Evolutionary conservation across 92 coral and sea anemone species (phyloP).

Genomic region (Montipora capitata): DNA sequence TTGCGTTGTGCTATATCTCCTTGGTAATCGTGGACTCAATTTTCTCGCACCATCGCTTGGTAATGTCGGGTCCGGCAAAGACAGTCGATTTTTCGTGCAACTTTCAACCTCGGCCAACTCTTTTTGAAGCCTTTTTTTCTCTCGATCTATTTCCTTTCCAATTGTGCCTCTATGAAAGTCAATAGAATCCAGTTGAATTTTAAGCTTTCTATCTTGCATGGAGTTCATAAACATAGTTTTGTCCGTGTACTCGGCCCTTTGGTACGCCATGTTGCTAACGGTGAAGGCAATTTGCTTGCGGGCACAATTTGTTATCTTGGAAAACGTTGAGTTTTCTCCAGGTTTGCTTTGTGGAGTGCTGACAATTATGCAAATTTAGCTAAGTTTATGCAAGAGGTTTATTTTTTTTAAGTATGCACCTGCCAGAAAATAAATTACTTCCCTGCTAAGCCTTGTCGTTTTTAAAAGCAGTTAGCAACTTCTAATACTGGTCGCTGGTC

Average conservation of each 20-base stretch:
- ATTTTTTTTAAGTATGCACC: conserved; percentile 67
- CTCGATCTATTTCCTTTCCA: conserved; percentile 87
- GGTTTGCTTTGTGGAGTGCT: conserved; percentile 29
- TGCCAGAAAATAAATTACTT: conserved; percentile 62
- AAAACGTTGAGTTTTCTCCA: conserved; percentile 25
- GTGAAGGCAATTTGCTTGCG: background rate
- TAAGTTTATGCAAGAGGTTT: conserved; percentile 32
- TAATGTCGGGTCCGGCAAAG: conserved; percentile 55
- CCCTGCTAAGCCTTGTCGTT: conserved; percentile 49
- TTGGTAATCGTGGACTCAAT: conserved; percentile 84
- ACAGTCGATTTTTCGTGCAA: conserved; percentile 61
- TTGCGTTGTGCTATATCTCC: conserved; percentile 88
- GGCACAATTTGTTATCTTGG: conserved; percentile 4
- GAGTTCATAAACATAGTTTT: conserved; percentile 91
- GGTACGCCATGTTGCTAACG: conserved; percentile 85
- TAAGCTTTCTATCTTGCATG: conserved; percentile 87
- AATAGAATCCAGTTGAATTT: conserved; percentile 78
- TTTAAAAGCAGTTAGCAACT: conserved; percentile 29
- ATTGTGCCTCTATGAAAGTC: conserved; percentile 79
- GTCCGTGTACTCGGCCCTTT: conserved; percentile 91
- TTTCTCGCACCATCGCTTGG: conserved; percentile 57
- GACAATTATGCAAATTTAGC: conserved; percentile 76
- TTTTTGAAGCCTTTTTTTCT: conserved; percentile 75
- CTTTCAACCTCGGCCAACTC: conserved; percentile 86
- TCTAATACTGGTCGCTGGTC: background rate